Evolutionary conservation across 2,888 invertebrate genomes (phyloP), one percentile per base, ranked within the genome.

Genomic region (Ashinkailepas kermadecensis): DNA sequence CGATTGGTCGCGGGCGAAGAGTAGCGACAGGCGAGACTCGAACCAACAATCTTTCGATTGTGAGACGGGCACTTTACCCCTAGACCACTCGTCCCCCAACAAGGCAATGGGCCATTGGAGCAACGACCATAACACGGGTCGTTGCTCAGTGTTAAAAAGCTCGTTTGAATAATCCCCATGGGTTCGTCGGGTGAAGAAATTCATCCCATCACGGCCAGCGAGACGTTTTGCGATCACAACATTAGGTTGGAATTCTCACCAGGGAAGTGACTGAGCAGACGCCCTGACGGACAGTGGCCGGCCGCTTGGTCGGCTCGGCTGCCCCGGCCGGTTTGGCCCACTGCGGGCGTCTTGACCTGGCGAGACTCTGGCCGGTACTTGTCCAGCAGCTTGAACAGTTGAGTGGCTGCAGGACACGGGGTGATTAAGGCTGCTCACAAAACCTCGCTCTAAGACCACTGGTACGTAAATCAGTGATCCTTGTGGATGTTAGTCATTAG

Each of bases 331-430:
- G 93, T 89, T 96, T 96, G 85, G 98, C 98, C 86, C n/a, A n/a
- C 82, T 94, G 91, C 83, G 93, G 93, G 89, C 93, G 94, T 96
- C 90, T 97, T 97, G 86, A 94, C 95, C 82, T 94, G 91, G 82
- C 92, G 91, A 82, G 96, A 94, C 89, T 99, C 99, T 81, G 99
- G 99, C 85, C 96, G 92, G 89, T 99, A 99, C 87, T 99, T 99
- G 88, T 98, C 97, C 89, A 99, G 89, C 85, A 99, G 92, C 89
- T 96, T 95, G 91, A 99, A 99, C 85, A 98, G 89, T 87, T 97
- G 96, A 83, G 95, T 94, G 1, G 98, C 99, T 96, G 90, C 39
- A 83, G 85, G 83, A 67, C 39, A 39, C 39, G 4, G 39, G 39
- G 4, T 4, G 39, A 39, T 39, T 39, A 39, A 39, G 39, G 39